phyloP scores from a whole-genome alignment of 1,140 invertebrate species.

The Leptoteleia sp. region DNA sequence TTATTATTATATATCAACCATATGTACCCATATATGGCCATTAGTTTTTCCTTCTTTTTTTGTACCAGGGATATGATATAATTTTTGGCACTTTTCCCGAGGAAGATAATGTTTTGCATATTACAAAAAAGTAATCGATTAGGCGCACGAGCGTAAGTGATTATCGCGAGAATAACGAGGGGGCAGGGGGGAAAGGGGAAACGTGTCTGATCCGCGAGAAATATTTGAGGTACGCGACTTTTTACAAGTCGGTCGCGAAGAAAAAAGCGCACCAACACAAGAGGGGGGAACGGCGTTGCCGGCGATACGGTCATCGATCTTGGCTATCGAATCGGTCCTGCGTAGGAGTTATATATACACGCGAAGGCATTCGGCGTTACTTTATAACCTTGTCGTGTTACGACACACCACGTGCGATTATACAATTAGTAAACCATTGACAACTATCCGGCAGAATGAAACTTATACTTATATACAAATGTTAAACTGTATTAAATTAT shows the following conservation, averaged over 20 bases:
- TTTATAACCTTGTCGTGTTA: constrained; percentile 66
- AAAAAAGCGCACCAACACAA: constrained; percentile 37
- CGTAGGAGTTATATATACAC: constrained; percentile 55
- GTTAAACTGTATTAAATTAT: constrained; percentile 61
- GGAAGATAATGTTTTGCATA: too few species aligned
- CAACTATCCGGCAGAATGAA: constrained; percentile 51
- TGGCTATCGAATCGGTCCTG: constrained; percentile 57
- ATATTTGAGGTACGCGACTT: constrained; percentile 49
- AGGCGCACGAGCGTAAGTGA: constrained; percentile 29
- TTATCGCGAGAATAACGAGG: constrained; percentile 19
- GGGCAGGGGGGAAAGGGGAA: too few species aligned
- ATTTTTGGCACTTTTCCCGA: too few species aligned
- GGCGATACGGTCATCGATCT: constrained; percentile 65
- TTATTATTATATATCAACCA: too few species aligned
- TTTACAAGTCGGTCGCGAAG: constrained; percentile 27
- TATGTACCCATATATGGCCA: too few species aligned
- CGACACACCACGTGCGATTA: constrained; percentile 65
- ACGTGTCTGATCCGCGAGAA: constrained; percentile 37
- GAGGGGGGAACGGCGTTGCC: constrained; percentile 63
- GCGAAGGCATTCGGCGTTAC: constrained; percentile 62
- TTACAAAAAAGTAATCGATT: constrained; percentile 36
- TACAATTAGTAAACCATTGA: constrained; percentile 69
- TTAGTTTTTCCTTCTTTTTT: too few species aligned
- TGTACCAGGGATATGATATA: too few species aligned
- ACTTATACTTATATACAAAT: constrained; percentile 54